phyloP scores from a whole-genome alignment of 2,797 vertebrate genomes.

The Enteromius anoplus region DNA sequence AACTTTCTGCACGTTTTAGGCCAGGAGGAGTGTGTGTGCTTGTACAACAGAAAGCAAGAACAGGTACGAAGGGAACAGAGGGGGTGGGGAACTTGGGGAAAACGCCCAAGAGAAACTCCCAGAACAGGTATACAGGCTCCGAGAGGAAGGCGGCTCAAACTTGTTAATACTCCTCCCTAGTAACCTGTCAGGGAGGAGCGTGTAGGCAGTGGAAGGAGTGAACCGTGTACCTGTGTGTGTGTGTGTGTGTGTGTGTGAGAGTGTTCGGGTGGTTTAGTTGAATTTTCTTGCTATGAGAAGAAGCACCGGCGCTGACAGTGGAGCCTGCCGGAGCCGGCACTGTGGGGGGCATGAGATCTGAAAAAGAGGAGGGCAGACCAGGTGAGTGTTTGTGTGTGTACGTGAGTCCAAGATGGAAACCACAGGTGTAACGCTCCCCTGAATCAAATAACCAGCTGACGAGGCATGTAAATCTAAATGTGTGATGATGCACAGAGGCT shows the following conservation, averaged over 20 bases:
- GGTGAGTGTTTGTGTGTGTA: conserved; percentile 68
- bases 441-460: background rate
- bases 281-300: conserved; percentile 73
- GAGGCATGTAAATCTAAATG: conserved; percentile 2
- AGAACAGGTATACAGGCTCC: conserved; percentile 62
- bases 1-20: conserved; percentile 23
- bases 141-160: conserved; percentile 48
- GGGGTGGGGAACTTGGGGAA: conserved; percentile 51
- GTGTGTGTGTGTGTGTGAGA: background rate
- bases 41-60: conserved; percentile 51
- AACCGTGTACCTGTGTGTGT: conserved; percentile 27
- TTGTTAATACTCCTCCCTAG: conserved; percentile 64
- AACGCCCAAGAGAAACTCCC: conserved; percentile 64
- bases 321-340: conserved; percentile 71
- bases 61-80: conserved; percentile 23
- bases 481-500: background rate
- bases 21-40: conserved; percentile 43
- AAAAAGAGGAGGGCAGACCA: conserved; percentile 75
- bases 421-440: background rate
- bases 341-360: conserved; percentile 75
- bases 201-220: conserved; percentile 11
- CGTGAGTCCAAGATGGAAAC: background rate
- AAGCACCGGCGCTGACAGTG: conserved; percentile 71
- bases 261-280: conserved; percentile 40
- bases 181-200: conserved; percentile 76